Evolutionary conservation across 2,888 invertebrate genomes (phyloP).

Genomic region (Drosophila ustulata): DNA sequence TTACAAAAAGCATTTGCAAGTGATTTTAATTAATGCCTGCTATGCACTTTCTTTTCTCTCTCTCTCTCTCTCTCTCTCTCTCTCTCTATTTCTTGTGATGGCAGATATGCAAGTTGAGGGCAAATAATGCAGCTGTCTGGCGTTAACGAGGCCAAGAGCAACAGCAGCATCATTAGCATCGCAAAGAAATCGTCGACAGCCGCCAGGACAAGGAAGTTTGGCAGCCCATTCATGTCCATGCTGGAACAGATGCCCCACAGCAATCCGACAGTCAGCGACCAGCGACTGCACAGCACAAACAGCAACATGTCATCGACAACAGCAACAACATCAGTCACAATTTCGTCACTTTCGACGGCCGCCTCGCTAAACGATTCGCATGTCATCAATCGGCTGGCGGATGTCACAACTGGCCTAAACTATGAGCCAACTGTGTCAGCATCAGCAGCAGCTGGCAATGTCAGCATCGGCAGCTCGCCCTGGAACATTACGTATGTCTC

Average conservation of each 20-base stretch:
- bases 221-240: conserved; percentile 31
- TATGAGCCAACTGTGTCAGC: conserved; percentile 14
- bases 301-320: conserved; percentile 22
- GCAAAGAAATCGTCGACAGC: conserved; percentile 12
- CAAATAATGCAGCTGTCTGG: conserved; percentile 51
- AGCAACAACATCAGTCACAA: conserved; percentile 12
- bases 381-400: conserved; percentile 43
- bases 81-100: no score
- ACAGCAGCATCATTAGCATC: conserved; percentile 25
- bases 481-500: conserved; percentile 49
- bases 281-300: not conserved
- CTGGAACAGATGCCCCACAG: conserved; percentile 23
- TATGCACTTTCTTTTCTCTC: not conserved
- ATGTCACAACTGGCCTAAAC: conserved; percentile 28
- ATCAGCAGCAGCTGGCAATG: conserved; percentile 4
- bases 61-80: not conserved
- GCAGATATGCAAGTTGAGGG: conserved; percentile 32
- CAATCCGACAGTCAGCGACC: conserved; percentile 17
- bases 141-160: conserved; percentile 26
- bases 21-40: not conserved
- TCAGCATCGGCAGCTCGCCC: conserved; percentile 20
- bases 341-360: conserved; percentile 8
- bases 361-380: conserved; percentile 19
- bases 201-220: not conserved
- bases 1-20: not conserved